Evolutionary conservation across 2,113 vertebrate genomes (phyloP), one percentile per base, ranked within the genome.

Genomic region (Plectropomus leopardus): DNA sequence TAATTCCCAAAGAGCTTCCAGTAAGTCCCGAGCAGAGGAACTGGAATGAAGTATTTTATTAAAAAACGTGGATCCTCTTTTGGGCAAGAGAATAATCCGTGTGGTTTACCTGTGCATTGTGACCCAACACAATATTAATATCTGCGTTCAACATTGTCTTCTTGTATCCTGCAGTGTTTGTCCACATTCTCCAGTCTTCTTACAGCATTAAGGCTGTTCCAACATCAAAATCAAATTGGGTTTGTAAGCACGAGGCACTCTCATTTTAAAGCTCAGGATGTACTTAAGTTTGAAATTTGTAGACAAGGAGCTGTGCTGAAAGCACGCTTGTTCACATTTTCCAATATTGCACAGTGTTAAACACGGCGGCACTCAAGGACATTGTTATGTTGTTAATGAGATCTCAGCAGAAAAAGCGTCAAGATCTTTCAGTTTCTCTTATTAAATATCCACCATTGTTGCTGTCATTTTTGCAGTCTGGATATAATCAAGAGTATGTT

Each of bases 1-100:
- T 28, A 13, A 71, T 66, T 60, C 16, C 10, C 40, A 40, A 63
- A 13, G 28, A 76, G 30, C 10, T 36, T 66, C 14, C 34, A 72
- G 44, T 21, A 17, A 45, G 17, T 42, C 58, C 30, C 57, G n/a
- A 44, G 50, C 32, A 64, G 40, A 81, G 64, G 63, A 66, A 65
- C 17, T 59, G 16, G 16, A 44, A 57, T 66, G 15, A 54, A 48
- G 15, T 6, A 44, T 45, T 32, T 66, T 8, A 24, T 32, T 15
- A 76, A 42, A 65, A 57, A 63, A 58, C 3, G 2, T 30, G 7
- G 21, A 66, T 72, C 48, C 54, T 21, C 53, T 71, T 45, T 69
- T 53, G 28, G 58, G 2, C 19, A 44, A 26, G 16, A 30, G 10
- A 71, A 54, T 11, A 26, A 50, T 30, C 28, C 24, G 60, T 9